phyloP scores from a whole-genome alignment of 2,113 vertebrate genomes.

The Jaculus jaculus region DNA sequence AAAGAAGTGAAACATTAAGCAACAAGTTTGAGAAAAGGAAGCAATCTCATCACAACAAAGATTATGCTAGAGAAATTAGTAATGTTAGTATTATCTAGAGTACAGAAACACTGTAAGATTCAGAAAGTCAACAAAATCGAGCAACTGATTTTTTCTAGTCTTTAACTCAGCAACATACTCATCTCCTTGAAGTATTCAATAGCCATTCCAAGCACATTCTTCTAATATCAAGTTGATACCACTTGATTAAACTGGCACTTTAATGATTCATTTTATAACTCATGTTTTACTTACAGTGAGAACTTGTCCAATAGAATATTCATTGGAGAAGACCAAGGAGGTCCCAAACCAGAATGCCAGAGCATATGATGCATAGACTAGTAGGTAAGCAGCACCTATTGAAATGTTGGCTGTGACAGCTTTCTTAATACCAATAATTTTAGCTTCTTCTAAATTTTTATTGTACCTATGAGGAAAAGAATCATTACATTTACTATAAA shows the following conservation, averaged over 20 bases:
- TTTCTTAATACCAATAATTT: slow-evolving; percentile 88
- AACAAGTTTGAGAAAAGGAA: background rate
- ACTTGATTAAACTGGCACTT: slow-evolving; percentile 12
- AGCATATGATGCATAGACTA: slow-evolving; percentile 88
- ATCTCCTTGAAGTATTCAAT: background rate
- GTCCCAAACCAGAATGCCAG: slow-evolving; percentile 92
- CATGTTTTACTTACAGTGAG: slow-evolving; percentile 86
- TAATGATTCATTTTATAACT: slow-evolving; percentile 2
- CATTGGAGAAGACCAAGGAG: slow-evolving; percentile 82
- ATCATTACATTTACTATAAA: slow-evolving; percentile 5
- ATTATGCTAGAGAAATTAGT: background rate
- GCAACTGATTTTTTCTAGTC: background rate
- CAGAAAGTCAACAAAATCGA: background rate
- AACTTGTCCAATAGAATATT: slow-evolving; percentile 86
- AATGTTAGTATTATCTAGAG: background rate
- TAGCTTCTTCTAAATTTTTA: slow-evolving; percentile 86
- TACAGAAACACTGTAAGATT: background rate
- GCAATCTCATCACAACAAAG: slow-evolving; percentile 6
- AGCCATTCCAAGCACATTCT: slow-evolving; percentile 37
- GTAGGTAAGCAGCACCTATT: slow-evolving; percentile 86
- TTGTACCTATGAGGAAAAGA: slow-evolving; percentile 81
- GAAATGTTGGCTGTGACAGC: slow-evolving; percentile 84
- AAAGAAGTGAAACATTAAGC: background rate
- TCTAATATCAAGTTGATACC: slow-evolving; percentile 12
- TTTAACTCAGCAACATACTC: background rate